A percentile compares a stretch with the other conserved stretches of the same genome.
These are phyloP conservation scores for Callaeas wilsoni DNA, from an alignment of 2,113 vertebrate species.

Conservation along the genomic window DNA sequence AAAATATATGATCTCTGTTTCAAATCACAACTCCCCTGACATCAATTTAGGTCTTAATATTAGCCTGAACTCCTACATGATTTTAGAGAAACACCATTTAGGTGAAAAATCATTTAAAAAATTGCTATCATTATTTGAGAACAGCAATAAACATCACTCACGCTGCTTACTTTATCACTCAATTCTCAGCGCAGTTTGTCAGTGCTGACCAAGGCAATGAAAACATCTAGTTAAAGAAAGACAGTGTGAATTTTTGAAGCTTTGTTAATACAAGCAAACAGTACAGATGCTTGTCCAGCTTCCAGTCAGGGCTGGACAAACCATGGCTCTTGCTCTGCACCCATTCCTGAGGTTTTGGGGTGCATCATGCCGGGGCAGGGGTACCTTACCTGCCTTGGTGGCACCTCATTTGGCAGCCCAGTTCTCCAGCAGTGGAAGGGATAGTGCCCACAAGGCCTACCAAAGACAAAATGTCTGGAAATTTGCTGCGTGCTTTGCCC, in stretches of 20 bases:
- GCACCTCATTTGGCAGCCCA: background rate
- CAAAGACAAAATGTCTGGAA: background rate
- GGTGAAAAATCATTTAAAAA: slow-evolving; percentile 51
- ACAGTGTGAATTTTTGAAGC: background rate
- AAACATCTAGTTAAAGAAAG: slow-evolving; percentile 12
- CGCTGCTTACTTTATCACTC: slow-evolving; percentile 35
- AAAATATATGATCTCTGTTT: slow-evolving; percentile 38
- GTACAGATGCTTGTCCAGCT: background rate
- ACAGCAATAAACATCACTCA: slow-evolving; percentile 48
- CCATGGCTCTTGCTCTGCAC: background rate
- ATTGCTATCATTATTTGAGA: slow-evolving; percentile 43
- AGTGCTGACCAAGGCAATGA: background rate
- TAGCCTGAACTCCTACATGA: slow-evolving; percentile 41
- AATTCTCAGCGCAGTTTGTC: background rate
- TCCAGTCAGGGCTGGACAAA: background rate
- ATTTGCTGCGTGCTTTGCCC: background rate
- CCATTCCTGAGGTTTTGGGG: background rate
- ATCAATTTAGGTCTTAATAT: slow-evolving; percentile 41
- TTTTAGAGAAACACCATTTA: slow-evolving; percentile 45
- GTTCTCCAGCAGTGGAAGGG: background rate
- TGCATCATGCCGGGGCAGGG: background rate
- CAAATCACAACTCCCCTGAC: slow-evolving; percentile 20
- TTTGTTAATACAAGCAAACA: background rate
- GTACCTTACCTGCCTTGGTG: accelerated
- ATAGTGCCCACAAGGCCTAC: accelerated